phyloP scores from a whole-genome alignment of 2,888 invertebrate genomes.

The Limnephilus auricula region DNA sequence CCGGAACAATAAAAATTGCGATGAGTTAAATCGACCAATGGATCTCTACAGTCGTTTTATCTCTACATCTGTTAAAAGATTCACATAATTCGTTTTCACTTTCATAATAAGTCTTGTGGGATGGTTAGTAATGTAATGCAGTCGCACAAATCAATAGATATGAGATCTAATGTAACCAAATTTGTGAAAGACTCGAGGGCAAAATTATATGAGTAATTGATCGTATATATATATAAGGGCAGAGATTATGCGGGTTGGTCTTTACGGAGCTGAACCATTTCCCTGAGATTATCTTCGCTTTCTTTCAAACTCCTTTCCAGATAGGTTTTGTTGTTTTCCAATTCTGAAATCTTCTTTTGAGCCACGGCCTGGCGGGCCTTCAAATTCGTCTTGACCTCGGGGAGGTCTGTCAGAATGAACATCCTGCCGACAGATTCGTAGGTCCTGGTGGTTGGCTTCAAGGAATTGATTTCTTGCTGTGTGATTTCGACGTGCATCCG shows the following conservation, averaged over 20 bases:
- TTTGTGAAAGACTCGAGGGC: not conserved
- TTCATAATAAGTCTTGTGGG: not conserved
- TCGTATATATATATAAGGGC: not conserved
- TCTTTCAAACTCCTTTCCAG: slow-evolving; percentile 90
- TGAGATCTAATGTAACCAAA: not conserved
- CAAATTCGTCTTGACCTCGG: slow-evolving; percentile 81
- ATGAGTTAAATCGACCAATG: not conserved
- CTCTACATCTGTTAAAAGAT: not conserved
- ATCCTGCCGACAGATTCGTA: slow-evolving; percentile 91
- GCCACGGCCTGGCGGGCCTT: slow-evolving; percentile 78
- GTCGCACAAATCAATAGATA: not conserved
- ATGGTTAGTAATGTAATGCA: not conserved
- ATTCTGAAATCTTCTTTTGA: slow-evolving; percentile 83
- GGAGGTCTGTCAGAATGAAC: slow-evolving; percentile 85
- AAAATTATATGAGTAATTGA: not conserved
- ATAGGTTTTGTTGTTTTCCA: slow-evolving; percentile 87
- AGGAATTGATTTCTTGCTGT: slow-evolving; percentile 79
- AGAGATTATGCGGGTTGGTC: slow-evolving; percentile 70
- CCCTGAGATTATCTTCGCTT: slow-evolving; percentile 90
- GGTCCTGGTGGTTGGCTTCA: slow-evolving; percentile 82
- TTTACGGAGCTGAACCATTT: slow-evolving; percentile 86
- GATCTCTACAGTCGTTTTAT: not conserved
- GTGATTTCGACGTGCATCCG: slow-evolving; percentile 86
- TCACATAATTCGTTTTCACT: not conserved
- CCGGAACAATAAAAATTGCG: not conserved